Conservation (phyloP, 2,113 vertebrate species). For the Numida meleagris region DNA sequence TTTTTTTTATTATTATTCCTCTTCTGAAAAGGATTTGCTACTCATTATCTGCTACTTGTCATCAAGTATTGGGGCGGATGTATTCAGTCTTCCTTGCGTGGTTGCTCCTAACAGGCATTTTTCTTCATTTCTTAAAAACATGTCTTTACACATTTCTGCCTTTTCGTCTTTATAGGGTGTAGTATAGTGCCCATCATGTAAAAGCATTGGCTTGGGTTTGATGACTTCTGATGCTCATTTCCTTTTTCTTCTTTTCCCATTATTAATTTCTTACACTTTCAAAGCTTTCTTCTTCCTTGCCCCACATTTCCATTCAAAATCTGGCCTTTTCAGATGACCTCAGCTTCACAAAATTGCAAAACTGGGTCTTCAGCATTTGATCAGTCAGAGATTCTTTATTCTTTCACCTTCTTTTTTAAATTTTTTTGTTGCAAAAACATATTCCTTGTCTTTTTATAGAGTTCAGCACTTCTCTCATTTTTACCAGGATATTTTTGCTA, state of each 20-base stretch:
- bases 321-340: neutral
- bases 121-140: neutral
- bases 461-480: neutral
- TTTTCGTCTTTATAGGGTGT: neutral
- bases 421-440: neutral
- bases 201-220: neutral
- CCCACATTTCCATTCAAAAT: neutral
- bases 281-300: neutral
- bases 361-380: neutral
- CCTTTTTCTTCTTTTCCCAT: neutral
- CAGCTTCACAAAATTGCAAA: neutral
- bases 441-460: neutral
- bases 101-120: neutral
- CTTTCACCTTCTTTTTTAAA: neutral
- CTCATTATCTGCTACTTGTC: neutral
- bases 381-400: neutral
- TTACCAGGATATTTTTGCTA: conserved; percentile 3
- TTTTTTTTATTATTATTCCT: neutral
- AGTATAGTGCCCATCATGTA: neutral
- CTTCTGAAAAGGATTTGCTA: neutral
- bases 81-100: neutral
- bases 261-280: neutral
- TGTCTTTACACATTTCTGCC: neutral
- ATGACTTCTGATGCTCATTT: neutral
- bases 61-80: neutral